These are phyloP conservation scores for Glyptemys insculpta DNA, from an alignment of 2,797 vertebrate genomes.

Conservation along the genomic window DNA sequence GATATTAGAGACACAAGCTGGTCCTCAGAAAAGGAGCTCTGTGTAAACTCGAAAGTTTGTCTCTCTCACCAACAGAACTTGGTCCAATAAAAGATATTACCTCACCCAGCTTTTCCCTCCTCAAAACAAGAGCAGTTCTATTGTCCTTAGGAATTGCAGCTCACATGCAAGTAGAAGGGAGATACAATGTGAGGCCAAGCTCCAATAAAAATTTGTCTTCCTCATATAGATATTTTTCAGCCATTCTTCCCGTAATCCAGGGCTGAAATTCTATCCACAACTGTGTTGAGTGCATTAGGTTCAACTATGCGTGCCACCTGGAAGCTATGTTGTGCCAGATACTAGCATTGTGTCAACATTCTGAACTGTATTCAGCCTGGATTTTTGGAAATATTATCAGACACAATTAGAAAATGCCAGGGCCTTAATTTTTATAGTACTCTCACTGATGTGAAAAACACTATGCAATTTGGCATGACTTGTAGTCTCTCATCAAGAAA, in stretches of 20 bases:
- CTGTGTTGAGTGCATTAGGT: rapidly evolving
- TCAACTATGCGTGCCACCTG: not conserved
- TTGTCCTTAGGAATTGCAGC: not conserved
- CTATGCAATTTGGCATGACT: not conserved
- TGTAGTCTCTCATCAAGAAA: not conserved
- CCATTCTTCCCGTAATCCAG: not conserved
- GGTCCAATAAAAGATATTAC: not conserved
- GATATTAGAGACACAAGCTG: not conserved
- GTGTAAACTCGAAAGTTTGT: not conserved
- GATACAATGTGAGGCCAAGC: conserved; percentile 24
- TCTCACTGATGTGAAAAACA: not conserved
- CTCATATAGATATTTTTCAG: conserved; percentile 42
- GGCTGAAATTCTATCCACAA: conserved; percentile 33
- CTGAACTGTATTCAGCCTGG: not conserved
- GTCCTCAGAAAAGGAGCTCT: not conserved
- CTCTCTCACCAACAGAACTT: not conserved
- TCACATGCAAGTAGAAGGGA: conserved; percentile 27
- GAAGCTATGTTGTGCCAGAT: not conserved
- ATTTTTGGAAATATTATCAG: not conserved
- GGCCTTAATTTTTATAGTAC: not conserved
- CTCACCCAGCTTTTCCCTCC: not conserved
- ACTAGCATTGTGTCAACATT: not conserved
- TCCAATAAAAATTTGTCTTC: conserved; percentile 54
- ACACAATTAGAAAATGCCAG: conserved; percentile 7
- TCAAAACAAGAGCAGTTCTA: not conserved